Conservation (phyloP, 2,888 invertebrate genomes). For the Carterocephalus palaemon region DNA sequence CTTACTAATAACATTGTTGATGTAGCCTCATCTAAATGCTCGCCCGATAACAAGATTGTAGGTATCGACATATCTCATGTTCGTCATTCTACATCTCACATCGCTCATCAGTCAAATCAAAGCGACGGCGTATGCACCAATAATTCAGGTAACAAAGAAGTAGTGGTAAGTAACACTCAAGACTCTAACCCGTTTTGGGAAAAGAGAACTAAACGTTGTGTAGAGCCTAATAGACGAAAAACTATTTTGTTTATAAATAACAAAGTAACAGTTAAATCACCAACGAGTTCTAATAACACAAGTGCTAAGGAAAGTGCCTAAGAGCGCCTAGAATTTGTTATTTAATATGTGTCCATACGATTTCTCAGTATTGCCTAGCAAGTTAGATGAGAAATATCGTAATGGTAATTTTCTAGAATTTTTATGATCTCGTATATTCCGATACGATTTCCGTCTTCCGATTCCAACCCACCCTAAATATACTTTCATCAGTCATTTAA, state of each 20-base stretch:
- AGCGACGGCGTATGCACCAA: constrained; percentile 45
- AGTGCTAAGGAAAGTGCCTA: constrained; percentile 36
- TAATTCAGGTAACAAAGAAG: constrained; percentile 48
- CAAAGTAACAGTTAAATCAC: constrained; percentile 58
- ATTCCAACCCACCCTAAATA: constrained; percentile 24
- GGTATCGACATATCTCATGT: constrained; percentile 44
- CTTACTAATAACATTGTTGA: constrained; percentile 51
- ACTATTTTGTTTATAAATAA: constrained; percentile 75
- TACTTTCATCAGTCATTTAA: constrained; percentile 22
- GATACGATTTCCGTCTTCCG: constrained; percentile 40
- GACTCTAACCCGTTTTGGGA: constrained; percentile 73
- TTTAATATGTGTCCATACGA: constrained; percentile 41
- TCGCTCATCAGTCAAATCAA: constrained; percentile 40
- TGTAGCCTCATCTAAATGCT: constrained; percentile 46
- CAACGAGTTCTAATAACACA: constrained; percentile 42
- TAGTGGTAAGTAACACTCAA: constrained; percentile 64
- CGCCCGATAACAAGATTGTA: constrained; percentile 28
- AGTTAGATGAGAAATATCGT: constrained; percentile 59
- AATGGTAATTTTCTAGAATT: constrained; percentile 52
- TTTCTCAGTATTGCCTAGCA: constrained; percentile 67
- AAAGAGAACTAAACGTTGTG: constrained; percentile 60
- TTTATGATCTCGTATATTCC: constrained; percentile 66
- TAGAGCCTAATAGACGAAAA: constrained; percentile 72
- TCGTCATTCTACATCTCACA: constrained; percentile 37
- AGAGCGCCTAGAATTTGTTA: constrained; percentile 37